Conservation (phyloP, 2,797 vertebrate genomes). For the Hephaestus fuliginosus region DNA sequence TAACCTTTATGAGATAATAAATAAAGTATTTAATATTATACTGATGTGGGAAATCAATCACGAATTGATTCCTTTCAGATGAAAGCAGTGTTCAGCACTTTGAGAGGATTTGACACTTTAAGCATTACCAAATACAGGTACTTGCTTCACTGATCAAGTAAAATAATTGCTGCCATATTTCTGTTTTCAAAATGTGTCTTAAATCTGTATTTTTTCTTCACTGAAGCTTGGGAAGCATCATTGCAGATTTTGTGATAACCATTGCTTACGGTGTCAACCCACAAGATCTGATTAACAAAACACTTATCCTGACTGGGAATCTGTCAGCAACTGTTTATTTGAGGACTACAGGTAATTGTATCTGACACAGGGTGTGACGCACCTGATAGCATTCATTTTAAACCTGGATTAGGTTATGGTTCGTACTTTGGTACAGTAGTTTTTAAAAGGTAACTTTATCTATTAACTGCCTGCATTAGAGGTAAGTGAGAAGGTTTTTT, state of each 20-base stretch:
- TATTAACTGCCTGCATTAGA: no score
- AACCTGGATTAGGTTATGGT: background rate
- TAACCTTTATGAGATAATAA: background rate
- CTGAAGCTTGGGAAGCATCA: slow-evolving; percentile 64
- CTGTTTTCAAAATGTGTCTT: slow-evolving; percentile 7
- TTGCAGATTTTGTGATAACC: slow-evolving; percentile 53
- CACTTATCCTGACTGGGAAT: rapidly evolving
- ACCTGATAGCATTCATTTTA: background rate
- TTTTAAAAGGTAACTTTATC: no score
- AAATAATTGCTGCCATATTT: background rate
- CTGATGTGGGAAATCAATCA: background rate
- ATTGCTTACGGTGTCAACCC: rapidly evolving
- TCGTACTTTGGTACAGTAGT: background rate
- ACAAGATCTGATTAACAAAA: rapidly evolving
- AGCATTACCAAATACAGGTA: slow-evolving; percentile 64
- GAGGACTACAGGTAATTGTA: slow-evolving; percentile 62
- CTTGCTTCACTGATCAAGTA: background rate
- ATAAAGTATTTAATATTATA: background rate
- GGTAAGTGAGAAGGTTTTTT: no score
- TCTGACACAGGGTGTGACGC: background rate
- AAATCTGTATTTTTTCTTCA: background rate
- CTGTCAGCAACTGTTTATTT: rapidly evolving
- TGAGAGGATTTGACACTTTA: slow-evolving; percentile 73
- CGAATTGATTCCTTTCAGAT: slow-evolving; percentile 68
- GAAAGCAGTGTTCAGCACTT: slow-evolving; percentile 49